Evolutionary conservation across 2,797 vertebrate genomes (phyloP), one percentile per base, ranked within the genome.

Genomic region (Pseudochaenichthys georgianus): DNA sequence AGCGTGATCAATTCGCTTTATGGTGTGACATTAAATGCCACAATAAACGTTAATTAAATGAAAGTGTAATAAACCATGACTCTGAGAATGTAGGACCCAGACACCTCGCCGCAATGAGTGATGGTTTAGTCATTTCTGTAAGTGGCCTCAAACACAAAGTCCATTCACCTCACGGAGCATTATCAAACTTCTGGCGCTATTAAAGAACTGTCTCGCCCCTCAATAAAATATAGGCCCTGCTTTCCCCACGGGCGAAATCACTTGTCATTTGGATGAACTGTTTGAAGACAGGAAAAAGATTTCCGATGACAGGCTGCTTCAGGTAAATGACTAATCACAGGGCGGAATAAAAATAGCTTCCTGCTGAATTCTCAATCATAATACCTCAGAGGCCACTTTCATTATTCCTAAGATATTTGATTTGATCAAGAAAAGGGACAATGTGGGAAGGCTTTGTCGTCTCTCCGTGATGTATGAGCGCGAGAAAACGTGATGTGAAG

Each of bases 251-350:
- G 87, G 84, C 82, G 81, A 87, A 89, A 91, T 88, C 86, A 80
- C 85, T 93, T 84, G 78, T 89, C 85, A 81, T 90, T 85, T 76
- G 85, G 89, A 91, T 82, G 86, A 89, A 88, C 86, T 80, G 83
- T 90, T 92, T 88, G 84, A 92, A 92, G 89, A 92, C 87, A 65
- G 81, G 87, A 87, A 88, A 92, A 89, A 91, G 89, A 93, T 93
- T 92, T 93, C 88, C 92, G 90, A 88, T 93, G 93, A 92, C 92
- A 89, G 87, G 72, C 82, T 47, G 73, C 84, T 90, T 91, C 89
- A 90, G 86, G 87, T 92, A 89, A 91, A 91, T 93, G 91, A 93
- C 91, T 89, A 91, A 93, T 94, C 88, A 89, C 81, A 60, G 17
- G 17, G 70, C 57, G 4, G 89, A 80, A 76, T 90, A 91, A 91